Percentiles rank a stretch among this genome's conserved stretches.
Evolutionary conservation across 1,140 invertebrate species (phyloP).

Genomic region (Belonocnema kinseyi): DNA sequence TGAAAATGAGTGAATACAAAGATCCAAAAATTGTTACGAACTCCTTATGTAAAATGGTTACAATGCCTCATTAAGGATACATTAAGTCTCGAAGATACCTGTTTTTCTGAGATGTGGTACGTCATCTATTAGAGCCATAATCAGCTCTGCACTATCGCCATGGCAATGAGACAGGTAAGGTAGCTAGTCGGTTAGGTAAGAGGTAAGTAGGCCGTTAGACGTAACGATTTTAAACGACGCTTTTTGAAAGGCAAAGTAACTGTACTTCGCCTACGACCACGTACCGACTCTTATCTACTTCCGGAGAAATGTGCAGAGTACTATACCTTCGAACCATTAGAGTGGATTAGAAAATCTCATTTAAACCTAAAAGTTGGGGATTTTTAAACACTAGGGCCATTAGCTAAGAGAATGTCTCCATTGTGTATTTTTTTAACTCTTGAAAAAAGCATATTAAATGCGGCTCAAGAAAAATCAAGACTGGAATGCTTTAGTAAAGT

Average conservation of each 20-base stretch:
- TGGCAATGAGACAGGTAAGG: conserved; percentile 27
- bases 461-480: no score
- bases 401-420: no score
- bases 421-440: no score
- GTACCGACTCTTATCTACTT: conserved; percentile 26
- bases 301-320: conserved; percentile 16
- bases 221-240: conserved; percentile 35
- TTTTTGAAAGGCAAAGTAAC: conserved; percentile 33
- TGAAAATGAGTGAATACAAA: background rate
- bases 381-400: background rate
- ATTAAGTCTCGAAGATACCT: background rate
- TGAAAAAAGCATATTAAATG: no score
- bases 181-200: conserved; percentile 29
- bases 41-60: no score
- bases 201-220: conserved; percentile 39
- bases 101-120: background rate
- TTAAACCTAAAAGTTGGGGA: background rate
- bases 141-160: conserved; percentile 8
- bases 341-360: conserved; percentile 5
- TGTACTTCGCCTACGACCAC: conserved; percentile 19
- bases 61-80: background rate
- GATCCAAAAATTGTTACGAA: background rate
- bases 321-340: background rate
- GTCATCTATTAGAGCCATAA: background rate
- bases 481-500: no score